phyloP scores from a whole-genome alignment of 2,888 invertebrate genomes.

The Watsonalla cultraria region DNA sequence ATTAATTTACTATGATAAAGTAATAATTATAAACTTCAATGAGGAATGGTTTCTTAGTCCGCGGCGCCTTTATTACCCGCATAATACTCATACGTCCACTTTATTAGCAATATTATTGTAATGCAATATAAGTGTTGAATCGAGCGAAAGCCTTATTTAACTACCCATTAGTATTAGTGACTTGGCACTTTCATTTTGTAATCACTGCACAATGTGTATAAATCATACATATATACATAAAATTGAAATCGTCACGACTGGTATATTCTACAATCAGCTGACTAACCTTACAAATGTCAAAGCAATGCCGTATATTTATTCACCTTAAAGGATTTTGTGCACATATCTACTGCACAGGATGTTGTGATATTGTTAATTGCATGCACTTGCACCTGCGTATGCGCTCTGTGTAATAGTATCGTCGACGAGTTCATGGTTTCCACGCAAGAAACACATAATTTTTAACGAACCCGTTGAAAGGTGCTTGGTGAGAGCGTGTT shows the following conservation, averaged over 20 bases:
- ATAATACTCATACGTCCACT: too few relatives aligned
- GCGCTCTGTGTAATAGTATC: constrained; percentile 5
- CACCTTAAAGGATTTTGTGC: constrained; percentile 10
- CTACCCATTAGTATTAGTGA: background rate
- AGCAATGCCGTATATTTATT: constrained; percentile 13
- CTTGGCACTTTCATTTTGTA: constrained; percentile 1
- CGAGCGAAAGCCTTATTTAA: background rate
- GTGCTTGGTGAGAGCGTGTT: background rate
- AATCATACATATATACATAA: too few relatives aligned
- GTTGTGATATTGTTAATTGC: constrained; percentile 5
- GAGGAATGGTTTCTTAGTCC: too few relatives aligned
- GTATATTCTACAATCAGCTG: background rate
- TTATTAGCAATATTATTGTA: too few relatives aligned
- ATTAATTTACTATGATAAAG: too few relatives aligned
- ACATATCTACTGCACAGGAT: constrained; percentile 21
- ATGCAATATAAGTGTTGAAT: too few relatives aligned
- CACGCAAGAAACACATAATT: constrained; percentile 8
- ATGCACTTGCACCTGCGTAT: constrained; percentile 12
- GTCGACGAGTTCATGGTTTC: constrained; percentile 14
- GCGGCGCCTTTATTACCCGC: too few relatives aligned
- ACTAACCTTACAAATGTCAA: background rate
- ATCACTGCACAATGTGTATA: too few relatives aligned
- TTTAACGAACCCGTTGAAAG: constrained; percentile 2
- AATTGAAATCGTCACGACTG: background rate
- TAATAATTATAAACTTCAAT: too few relatives aligned